These are phyloP conservation scores for Cisticola juncidis DNA, from an alignment of 2,113 vertebrate species.

Conservation along the genomic window DNA sequence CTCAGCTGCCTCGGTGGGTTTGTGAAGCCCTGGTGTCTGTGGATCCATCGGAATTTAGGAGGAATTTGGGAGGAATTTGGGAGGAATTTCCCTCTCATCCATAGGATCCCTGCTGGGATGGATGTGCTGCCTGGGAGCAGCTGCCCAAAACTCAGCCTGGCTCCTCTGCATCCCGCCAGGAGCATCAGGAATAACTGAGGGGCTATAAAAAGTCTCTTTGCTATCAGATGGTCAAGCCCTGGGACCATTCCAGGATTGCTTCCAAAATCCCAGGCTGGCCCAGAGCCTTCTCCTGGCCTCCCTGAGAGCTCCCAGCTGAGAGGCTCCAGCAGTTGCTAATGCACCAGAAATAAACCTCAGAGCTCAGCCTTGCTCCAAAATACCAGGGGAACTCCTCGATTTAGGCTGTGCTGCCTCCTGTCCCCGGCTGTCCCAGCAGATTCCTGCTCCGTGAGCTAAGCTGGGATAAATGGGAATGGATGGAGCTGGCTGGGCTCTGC, in stretches of 20 bases:
- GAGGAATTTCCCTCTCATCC: background rate
- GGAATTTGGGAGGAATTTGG: no score
- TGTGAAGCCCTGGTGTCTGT: accelerated
- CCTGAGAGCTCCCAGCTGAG: conserved; percentile 35
- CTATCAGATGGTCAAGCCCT: conserved; percentile 47
- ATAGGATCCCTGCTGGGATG: accelerated
- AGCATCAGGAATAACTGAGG: background rate
- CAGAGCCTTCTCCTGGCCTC: background rate
- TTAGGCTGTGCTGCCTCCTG: background rate
- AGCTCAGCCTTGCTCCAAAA: conserved; percentile 15
- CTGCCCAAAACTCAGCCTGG: background rate
- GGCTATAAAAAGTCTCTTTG: conserved; percentile 10
- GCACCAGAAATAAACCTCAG: conserved; percentile 46
- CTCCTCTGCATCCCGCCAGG: background rate
- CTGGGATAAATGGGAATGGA: background rate
- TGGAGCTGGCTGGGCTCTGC: background rate
- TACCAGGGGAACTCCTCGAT: conserved; percentile 51
- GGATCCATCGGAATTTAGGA: accelerated
- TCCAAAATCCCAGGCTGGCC: conserved; percentile 27
- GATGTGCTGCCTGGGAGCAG: background rate
- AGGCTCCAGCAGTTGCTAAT: conserved; percentile 9
- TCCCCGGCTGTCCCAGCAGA: conserved; percentile 26
- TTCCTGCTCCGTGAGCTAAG: conserved; percentile 1
- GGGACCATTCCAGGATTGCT: background rate
- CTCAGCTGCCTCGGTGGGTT: background rate